These are phyloP conservation scores for Sialis fuliginosa DNA, from an alignment of 2,888 invertebrate genomes.

Conservation along the genomic window DNA sequence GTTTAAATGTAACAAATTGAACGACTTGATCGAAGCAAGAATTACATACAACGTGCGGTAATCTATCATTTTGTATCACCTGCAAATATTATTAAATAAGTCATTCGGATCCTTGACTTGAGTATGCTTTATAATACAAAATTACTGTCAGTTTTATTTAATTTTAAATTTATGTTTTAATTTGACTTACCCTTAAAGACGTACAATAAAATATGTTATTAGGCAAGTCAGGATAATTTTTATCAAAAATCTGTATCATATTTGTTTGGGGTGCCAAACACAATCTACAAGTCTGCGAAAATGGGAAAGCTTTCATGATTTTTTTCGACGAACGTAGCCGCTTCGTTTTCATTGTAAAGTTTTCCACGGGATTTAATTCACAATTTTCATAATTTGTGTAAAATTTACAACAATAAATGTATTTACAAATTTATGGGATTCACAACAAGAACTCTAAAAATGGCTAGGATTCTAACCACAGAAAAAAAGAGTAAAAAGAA, in stretches of 20 bases:
- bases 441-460: neutral
- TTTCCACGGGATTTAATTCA: neutral
- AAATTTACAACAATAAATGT: too few relatives aligned
- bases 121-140: neutral
- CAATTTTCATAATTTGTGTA: neutral
- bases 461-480: neutral
- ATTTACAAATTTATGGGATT: neutral
- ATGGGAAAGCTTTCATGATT: constrained; percentile 3
- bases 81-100: constrained; percentile 8
- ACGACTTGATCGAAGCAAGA: constrained; percentile 3
- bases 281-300: constrained; percentile 3
- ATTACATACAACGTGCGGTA: constrained; percentile 14
- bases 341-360: neutral
- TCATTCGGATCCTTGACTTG: neutral
- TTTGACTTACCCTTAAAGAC: constrained; percentile 14
- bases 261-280: constrained; percentile 5
- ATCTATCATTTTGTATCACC: constrained; percentile 13
- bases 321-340: neutral
- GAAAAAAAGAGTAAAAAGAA: too few relatives aligned
- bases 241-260: constrained; percentile 10
- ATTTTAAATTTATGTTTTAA: neutral
- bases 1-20: constrained; percentile 4
- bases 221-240: constrained; percentile 13
- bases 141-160: too few relatives aligned
- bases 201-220: constrained; percentile 16